These are phyloP conservation scores for Seriola rivoliana DNA, from an alignment of 2,113 vertebrate species.

Conservation along the genomic window DNA sequence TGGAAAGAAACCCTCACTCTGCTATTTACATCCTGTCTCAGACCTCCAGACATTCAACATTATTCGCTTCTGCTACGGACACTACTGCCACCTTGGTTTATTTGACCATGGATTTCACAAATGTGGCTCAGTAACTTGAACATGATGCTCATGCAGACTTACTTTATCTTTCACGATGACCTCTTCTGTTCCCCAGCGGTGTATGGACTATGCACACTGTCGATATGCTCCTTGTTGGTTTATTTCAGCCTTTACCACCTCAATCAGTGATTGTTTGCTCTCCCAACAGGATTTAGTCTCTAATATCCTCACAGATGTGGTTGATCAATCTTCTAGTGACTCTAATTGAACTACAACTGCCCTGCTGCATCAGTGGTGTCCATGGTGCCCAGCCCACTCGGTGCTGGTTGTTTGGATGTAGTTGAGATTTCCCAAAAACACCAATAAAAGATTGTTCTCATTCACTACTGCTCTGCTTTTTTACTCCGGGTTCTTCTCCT, in stretches of 20 bases:
- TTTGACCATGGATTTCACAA: slow-evolving; percentile 57
- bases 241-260: slow-evolving; percentile 69
- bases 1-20: slow-evolving; percentile 42
- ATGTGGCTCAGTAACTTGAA: slow-evolving; percentile 53
- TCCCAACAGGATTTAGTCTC: slow-evolving; percentile 77
- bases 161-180: slow-evolving; percentile 48
- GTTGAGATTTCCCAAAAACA: slow-evolving; percentile 81
- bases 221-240: slow-evolving; percentile 68
- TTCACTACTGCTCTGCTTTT: slow-evolving; percentile 62
- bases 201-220: slow-evolving; percentile 73
- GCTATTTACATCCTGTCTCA: slow-evolving; percentile 42
- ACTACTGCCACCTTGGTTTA: slow-evolving; percentile 45
- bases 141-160: slow-evolving; percentile 54
- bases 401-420: slow-evolving; percentile 83
- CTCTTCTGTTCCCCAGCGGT: slow-evolving; percentile 44
- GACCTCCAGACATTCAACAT: slow-evolving; percentile 33
- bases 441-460: slow-evolving; percentile 86
- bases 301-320: slow-evolving; percentile 78
- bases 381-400: slow-evolving; percentile 75
- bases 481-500: neutral
- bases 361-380: slow-evolving; percentile 81
- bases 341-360: slow-evolving; percentile 78
- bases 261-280: slow-evolving; percentile 77
- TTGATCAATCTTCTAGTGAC: slow-evolving; percentile 79
- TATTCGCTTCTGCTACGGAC: slow-evolving; percentile 48